phyloP scores from a whole-genome alignment of 2,113 vertebrate genomes.

The Ictalurus furcatus region DNA sequence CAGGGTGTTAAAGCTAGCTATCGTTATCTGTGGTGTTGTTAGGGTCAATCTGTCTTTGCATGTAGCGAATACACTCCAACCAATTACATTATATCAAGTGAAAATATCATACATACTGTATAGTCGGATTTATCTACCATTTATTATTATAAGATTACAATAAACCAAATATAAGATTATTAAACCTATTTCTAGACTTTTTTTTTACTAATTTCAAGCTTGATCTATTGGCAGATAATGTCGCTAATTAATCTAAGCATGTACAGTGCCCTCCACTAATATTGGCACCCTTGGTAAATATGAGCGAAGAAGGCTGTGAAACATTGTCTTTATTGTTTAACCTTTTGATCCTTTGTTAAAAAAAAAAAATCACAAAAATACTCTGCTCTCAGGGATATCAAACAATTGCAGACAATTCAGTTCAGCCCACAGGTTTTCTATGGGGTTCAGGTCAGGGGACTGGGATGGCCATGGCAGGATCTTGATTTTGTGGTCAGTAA shows the following conservation, averaged over 20 bases:
- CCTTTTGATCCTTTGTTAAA: too few relatives aligned
- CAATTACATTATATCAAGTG: not conserved
- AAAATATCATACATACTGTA: not conserved
- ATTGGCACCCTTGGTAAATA: too few relatives aligned
- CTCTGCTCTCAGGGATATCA: too few relatives aligned
- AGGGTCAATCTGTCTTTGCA: not conserved
- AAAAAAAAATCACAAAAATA: too few relatives aligned
- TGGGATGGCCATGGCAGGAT: too few relatives aligned
- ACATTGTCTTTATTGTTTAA: too few relatives aligned
- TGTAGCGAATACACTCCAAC: not conserved
- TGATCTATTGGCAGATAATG: not conserved
- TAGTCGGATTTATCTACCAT: not conserved
- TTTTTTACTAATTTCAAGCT: not conserved
- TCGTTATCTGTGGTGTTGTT: not conserved
- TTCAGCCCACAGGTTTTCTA: too few relatives aligned
- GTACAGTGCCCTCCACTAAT: too few relatives aligned
- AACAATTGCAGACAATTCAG: too few relatives aligned
- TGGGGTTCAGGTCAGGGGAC: too few relatives aligned
- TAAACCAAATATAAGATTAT: not conserved
- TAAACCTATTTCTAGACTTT: not conserved
- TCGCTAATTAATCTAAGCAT: not conserved
- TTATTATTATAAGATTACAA: not conserved
- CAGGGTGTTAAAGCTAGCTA: not conserved
- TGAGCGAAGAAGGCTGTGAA: too few relatives aligned
- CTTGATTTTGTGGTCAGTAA: too few relatives aligned